Base-by-base conservation (phyloP, 2,797 vertebrate species). In the Enteromius paludinosus region DNA sequence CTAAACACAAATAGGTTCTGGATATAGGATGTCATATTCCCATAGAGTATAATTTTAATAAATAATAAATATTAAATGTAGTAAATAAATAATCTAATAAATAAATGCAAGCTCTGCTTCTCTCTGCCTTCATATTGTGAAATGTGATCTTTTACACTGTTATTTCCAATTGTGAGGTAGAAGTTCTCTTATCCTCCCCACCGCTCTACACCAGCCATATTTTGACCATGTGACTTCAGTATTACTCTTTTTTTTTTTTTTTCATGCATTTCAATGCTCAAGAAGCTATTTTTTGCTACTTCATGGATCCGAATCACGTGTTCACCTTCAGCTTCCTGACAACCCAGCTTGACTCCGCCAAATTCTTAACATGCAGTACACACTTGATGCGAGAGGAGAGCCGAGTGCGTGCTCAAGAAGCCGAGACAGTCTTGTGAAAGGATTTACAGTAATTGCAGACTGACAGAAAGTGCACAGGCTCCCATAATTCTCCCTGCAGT, bases 361-460 rank as follows among this genome's bases (percentile, higher is more conserved):
- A 61, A 62, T 70, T 81, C 79, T 61, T 79, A 71, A 74, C 28
- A 56, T 59, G 82, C 56, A 45, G 70, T 66, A 43, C 43, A 35
- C 61, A 62, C 82, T 41, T 68, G n/a, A 20, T 62, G 38, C 49
- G 64, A 25, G 64, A 76, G 47, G 23, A 59, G 69, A 28, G 73
- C 23, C 0, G 49, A 5, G 23, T 62, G 43, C 35, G 1, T 65
- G 59, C 81, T 71, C 64, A 47, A 74, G 56, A 81, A 68, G 35
- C 82, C 43, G 79, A 76, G 25, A 41, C 59, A 28, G 79, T 49
- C 62, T 83, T 45, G 18, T 52, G 69, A 86, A 82, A 86, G 84
- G 88, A 89, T 89, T 90, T 90, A 87, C 87, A 80, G 28, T 89
- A 84, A 89, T 86, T 87, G 70, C 77, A 85, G 79, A 89, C 84